A percentile compares a stretch with the other conserved stretches of the same genome.
phyloP scores from a whole-genome alignment of 1,140 invertebrate genomes.

The Acromyrmex heyeri region DNA sequence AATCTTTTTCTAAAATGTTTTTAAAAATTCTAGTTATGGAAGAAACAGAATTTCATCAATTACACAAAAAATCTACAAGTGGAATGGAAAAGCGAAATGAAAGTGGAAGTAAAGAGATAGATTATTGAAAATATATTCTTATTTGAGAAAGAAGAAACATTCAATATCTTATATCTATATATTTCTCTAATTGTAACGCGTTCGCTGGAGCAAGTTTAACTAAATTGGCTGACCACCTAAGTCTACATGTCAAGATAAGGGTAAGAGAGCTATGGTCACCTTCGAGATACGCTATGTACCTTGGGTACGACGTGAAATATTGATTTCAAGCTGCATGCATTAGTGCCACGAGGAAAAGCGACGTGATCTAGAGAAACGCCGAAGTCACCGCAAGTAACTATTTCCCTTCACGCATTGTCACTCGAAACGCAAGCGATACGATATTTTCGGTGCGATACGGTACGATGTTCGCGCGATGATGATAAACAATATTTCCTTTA shows the following conservation, averaged over 20 bases:
- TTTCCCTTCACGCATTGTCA: background rate
- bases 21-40: background rate
- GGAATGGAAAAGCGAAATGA: background rate
- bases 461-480: background rate
- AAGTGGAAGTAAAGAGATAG: background rate
- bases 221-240: background rate
- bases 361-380: slow-evolving; percentile 40
- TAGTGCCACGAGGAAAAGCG: slow-evolving; percentile 46
- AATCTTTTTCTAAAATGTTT: background rate
- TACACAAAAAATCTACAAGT: background rate
- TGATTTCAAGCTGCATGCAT: slow-evolving; percentile 40
- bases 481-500: slow-evolving; percentile 33
- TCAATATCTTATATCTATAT: background rate
- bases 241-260: slow-evolving; percentile 12
- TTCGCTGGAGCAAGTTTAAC: background rate
- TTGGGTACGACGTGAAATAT: slow-evolving; percentile 48
- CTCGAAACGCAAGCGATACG: background rate
- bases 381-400: slow-evolving; percentile 12
- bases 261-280: slow-evolving; percentile 46
- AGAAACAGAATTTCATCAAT: background rate
- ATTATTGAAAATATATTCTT: background rate
- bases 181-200: background rate
- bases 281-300: slow-evolving; percentile 45
- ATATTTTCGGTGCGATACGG: slow-evolving; percentile 15
- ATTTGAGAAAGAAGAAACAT: background rate